phyloP scores from a whole-genome alignment of 2,113 vertebrate species.

The Illadopsis cleaveri region DNA sequence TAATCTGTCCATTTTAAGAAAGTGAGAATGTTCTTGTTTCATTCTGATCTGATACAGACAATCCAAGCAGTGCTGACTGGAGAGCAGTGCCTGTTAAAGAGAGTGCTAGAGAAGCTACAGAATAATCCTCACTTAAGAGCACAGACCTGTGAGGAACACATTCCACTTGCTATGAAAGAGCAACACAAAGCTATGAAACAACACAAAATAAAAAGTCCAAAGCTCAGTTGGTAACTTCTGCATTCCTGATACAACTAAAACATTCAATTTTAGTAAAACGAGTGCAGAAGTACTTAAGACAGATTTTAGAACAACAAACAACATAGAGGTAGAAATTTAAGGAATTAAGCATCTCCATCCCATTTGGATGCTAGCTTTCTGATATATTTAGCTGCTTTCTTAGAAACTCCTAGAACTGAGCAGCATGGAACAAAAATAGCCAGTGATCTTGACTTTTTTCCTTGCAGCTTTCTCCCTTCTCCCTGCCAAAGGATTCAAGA shows the following conservation, averaged over 20 bases:
- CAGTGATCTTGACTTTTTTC: background rate
- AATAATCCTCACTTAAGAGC: background rate
- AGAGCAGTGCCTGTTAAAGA: background rate
- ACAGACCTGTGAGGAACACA: background rate
- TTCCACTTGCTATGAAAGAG: background rate
- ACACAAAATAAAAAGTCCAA: background rate
- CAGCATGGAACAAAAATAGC: background rate
- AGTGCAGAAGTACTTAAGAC: background rate
- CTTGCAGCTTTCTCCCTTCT: background rate
- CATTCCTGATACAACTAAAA: background rate
- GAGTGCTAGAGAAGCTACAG: background rate
- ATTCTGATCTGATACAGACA: background rate
- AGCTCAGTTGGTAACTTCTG: background rate
- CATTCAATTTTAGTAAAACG: background rate
- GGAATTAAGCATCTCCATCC: background rate
- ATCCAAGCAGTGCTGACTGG: background rate
- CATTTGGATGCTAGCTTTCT: background rate
- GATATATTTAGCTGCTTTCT: constrained; percentile 12
- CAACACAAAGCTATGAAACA: background rate
- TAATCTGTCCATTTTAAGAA: background rate
- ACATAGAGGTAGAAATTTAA: background rate
- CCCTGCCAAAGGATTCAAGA: background rate
- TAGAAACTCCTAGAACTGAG: constrained; percentile 3
- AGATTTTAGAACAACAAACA: background rate
- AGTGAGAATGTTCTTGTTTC: background rate